A percentile compares a stretch with the other conserved stretches of the same genome.
These are phyloP conservation scores for Bombus sylvicola DNA, from an alignment of 1,140 invertebrate species.

Conservation along the genomic window DNA sequence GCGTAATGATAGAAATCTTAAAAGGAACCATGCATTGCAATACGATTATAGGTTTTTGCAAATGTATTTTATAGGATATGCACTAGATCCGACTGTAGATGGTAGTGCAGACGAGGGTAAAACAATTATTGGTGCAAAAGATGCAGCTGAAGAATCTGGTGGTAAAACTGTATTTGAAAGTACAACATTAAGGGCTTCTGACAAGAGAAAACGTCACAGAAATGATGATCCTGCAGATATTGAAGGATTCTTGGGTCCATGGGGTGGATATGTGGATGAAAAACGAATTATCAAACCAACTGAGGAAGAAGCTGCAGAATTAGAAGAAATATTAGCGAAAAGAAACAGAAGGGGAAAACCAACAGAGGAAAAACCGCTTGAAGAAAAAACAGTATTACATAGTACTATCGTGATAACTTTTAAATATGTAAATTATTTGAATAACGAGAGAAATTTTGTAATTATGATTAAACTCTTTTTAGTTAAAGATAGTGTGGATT, in stretches of 20 bases:
- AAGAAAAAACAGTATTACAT: conserved; percentile 97
- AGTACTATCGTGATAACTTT: conserved; percentile 84
- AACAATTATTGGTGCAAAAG: conserved; percentile 87
- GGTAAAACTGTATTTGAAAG: conserved; percentile 95
- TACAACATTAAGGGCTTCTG: conserved; percentile 87
- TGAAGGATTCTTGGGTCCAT: conserved; percentile 97
- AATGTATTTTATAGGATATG: conserved; percentile 88
- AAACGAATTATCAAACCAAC: conserved; percentile 93
- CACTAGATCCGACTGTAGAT: conserved; percentile 95
- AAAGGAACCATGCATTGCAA: background rate
- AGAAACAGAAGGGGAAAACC: conserved; percentile 92
- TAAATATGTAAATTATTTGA: background rate
- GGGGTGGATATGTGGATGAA: conserved; percentile 97
- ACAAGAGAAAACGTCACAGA: conserved; percentile 95
- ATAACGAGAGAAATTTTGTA: background rate
- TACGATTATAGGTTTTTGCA: background rate
- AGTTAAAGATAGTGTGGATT: conserved; percentile 97
- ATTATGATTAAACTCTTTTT: conserved; percentile 30
- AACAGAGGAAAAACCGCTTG: conserved; percentile 94
- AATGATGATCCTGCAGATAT: conserved; percentile 97
- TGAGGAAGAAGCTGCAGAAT: conserved; percentile 94
- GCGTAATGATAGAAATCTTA: background rate
- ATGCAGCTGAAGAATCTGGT: conserved; percentile 85
- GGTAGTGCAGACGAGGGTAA: conserved; percentile 85
- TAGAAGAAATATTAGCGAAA: conserved; percentile 98